Conservation (phyloP, 2,113 vertebrate species). For the Patagioenas fasciata region DNA sequence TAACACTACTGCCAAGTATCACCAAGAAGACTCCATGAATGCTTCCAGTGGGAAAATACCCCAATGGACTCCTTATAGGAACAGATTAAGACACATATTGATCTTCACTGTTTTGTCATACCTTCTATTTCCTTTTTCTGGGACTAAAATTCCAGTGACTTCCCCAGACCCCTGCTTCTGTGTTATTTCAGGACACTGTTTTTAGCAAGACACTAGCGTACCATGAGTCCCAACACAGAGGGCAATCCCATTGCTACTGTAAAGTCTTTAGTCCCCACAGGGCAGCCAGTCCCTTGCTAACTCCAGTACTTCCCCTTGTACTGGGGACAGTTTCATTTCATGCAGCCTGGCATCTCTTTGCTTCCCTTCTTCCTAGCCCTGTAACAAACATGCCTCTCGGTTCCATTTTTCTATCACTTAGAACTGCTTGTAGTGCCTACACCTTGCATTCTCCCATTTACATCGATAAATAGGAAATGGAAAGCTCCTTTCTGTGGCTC, state of each 20-base stretch:
- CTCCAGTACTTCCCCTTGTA: not conserved
- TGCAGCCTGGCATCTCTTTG: not conserved
- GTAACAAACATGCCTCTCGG: not conserved
- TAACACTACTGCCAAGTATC: not conserved
- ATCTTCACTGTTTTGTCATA: not conserved
- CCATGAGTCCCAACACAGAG: not conserved
- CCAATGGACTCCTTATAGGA: not conserved
- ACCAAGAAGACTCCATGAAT: not conserved
- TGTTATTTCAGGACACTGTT: not conserved
- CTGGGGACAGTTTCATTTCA: not conserved
- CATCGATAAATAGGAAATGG: not conserved
- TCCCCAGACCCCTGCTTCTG: not conserved
- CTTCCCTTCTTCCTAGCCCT: not conserved
- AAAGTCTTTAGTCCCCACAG: not conserved
- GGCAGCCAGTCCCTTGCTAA: not conserved
- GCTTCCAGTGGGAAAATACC: not conserved
- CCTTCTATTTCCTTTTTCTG: not conserved
- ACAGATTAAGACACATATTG: not conserved
- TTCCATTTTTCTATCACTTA: not conserved
- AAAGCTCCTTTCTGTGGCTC: not conserved
- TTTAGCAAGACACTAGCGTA: not conserved
- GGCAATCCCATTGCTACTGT: accelerated
- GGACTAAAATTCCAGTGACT: not conserved
- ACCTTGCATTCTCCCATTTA: not conserved
- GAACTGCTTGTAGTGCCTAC: not conserved